phyloP scores from a whole-genome alignment of 1,140 invertebrate species.

The Panagrolaimus sp. region DNA sequence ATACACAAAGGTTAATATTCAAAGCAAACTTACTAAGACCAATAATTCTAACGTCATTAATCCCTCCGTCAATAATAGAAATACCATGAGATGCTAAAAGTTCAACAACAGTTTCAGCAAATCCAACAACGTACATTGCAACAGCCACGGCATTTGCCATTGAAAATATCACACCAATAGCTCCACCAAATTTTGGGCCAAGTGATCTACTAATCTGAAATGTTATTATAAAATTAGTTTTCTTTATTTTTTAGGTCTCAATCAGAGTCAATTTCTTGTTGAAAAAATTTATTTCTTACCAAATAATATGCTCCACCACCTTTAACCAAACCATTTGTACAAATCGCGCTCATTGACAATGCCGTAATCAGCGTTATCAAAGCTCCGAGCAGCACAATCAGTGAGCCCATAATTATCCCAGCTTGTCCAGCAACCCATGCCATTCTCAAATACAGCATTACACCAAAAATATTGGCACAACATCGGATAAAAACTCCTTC shows the following conservation, averaged over 20 bases:
- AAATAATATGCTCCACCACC: slow-evolving; percentile 60
- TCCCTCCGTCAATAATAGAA: slow-evolving; percentile 58
- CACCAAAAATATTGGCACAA: slow-evolving; percentile 69
- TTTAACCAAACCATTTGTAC: slow-evolving; percentile 64
- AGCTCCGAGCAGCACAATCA: neutral
- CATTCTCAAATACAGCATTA: slow-evolving; percentile 65
- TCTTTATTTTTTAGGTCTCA: no score
- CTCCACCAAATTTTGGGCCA: slow-evolving; percentile 68
- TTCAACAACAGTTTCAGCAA: slow-evolving; percentile 65
- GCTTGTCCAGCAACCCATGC: slow-evolving; percentile 67
- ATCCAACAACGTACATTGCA: slow-evolving; percentile 66
- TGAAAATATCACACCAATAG: slow-evolving; percentile 67
- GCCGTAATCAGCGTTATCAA: slow-evolving; percentile 62
- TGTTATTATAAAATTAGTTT: no score
- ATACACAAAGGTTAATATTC: no score
- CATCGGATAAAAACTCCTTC: slow-evolving; percentile 61
- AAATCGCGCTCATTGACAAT: slow-evolving; percentile 64
- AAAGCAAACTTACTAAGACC: slow-evolving; percentile 57
- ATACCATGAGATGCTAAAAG: slow-evolving; percentile 65
- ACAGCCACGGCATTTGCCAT: slow-evolving; percentile 67
- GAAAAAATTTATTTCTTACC: slow-evolving; percentile 28
- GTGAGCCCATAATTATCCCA: slow-evolving; percentile 61
- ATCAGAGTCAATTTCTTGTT: no score
- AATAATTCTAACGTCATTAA: slow-evolving; percentile 64
- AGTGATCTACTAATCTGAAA: slow-evolving; percentile 39